These are phyloP conservation scores for Agonum fuliginosum DNA, from an alignment of 2,888 invertebrate genomes.

Conservation along the genomic window DNA sequence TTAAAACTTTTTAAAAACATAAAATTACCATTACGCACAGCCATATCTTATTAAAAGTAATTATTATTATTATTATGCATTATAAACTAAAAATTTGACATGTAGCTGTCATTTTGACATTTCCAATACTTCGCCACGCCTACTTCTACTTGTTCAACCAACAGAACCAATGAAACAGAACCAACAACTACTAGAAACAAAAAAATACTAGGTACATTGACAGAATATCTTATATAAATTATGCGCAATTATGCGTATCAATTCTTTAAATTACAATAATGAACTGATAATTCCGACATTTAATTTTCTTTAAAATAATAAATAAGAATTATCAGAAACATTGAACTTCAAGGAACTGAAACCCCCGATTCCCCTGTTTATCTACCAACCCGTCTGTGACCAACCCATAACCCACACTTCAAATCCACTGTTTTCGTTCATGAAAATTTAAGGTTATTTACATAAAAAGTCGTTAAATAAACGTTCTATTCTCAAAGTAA, in stretches of 20 bases:
- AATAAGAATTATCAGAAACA: slow-evolving; percentile 20
- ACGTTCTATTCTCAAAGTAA: not conserved
- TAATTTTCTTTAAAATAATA: not conserved
- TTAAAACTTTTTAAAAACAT: slow-evolving; percentile 53
- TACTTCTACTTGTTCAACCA: slow-evolving; percentile 33
- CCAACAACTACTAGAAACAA: slow-evolving; percentile 1
- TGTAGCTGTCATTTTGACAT: slow-evolving; percentile 58
- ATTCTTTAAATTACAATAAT: too few species aligned
- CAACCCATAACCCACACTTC: too few species aligned
- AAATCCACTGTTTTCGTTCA: not conserved
- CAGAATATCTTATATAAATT: not conserved
- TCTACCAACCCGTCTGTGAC: not conserved
- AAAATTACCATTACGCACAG: slow-evolving; percentile 46
- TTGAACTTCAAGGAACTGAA: slow-evolving; percentile 22
- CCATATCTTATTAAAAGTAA: slow-evolving; percentile 49
- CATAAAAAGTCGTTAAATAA: not conserved
- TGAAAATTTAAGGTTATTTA: slow-evolving; percentile 22
- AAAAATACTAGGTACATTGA: slow-evolving; percentile 1
- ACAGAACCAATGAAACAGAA: too few species aligned
- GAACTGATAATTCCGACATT: not conserved
- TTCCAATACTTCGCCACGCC: slow-evolving; percentile 53
- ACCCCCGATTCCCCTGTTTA: not conserved
- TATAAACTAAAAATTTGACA: slow-evolving; percentile 52
- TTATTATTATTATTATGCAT: slow-evolving; percentile 43
- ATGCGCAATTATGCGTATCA: not conserved